Percentiles rank a stretch among this genome's conserved stretches.
Evolutionary conservation across 2,888 invertebrate species (phyloP).

Genomic region (Mesoligia furuncula): DNA sequence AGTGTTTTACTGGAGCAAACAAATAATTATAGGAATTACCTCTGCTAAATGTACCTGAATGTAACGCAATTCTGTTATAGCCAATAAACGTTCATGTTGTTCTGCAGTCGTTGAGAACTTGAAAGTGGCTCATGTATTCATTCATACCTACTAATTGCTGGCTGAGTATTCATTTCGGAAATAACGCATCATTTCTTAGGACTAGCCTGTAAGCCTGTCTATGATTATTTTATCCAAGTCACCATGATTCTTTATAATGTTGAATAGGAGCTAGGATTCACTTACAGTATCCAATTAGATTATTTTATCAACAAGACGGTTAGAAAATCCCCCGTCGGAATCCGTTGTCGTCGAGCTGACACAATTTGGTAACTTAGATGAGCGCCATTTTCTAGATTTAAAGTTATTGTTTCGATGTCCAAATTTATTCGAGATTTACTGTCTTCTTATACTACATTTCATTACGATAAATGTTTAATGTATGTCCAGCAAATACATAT

Average conservation of each 20-base stretch:
- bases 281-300: slow-evolving; percentile 11
- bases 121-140: neutral
- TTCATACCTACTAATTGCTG: slow-evolving; percentile 28
- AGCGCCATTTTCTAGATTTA: slow-evolving; percentile 65
- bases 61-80: slow-evolving; percentile 41
- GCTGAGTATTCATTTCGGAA: slow-evolving; percentile 16
- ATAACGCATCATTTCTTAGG: slow-evolving; percentile 24
- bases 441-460: slow-evolving; percentile 79
- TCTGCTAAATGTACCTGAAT: slow-evolving; percentile 57
- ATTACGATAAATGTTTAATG: slow-evolving; percentile 71
- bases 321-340: slow-evolving; percentile 28
- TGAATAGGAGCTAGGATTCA: slow-evolving; percentile 10
- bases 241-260: slow-evolving; percentile 1
- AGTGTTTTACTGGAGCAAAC: slow-evolving; percentile 38
- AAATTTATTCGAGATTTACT: slow-evolving; percentile 82
- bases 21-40: slow-evolving; percentile 41
- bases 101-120: slow-evolving; percentile 21
- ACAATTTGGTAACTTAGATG: slow-evolving; percentile 55
- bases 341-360: slow-evolving; percentile 64
- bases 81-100: slow-evolving; percentile 19
- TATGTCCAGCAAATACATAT: slow-evolving; percentile 77
- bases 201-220: slow-evolving; percentile 8
- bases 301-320: slow-evolving; percentile 20
- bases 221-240: slow-evolving; percentile 6
- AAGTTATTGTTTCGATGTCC: slow-evolving; percentile 82